Evolutionary conservation across 1,140 invertebrate species (phyloP).

Genomic region (Catajapyx aquilonaris): DNA sequence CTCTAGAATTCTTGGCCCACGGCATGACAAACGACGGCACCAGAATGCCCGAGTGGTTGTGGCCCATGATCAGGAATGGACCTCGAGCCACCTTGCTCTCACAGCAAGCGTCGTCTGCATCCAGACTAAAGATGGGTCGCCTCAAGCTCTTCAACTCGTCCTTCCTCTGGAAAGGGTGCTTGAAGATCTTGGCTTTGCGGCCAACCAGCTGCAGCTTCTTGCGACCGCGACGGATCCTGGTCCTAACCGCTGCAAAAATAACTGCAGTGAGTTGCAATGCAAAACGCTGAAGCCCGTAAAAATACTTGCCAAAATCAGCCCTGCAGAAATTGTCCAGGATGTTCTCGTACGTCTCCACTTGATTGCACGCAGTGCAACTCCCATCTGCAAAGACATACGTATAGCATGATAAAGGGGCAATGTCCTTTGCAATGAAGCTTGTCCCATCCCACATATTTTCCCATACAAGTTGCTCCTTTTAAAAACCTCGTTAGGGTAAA

Average conservation of each 20-base stretch:
- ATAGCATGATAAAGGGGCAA: no score
- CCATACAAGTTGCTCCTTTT: no score
- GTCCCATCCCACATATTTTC: no score
- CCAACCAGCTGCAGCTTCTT: conserved; percentile 17
- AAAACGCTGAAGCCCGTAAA: not conserved
- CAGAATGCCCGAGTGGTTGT: conserved; percentile 14
- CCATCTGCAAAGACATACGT: no score
- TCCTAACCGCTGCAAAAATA: conserved; percentile 20
- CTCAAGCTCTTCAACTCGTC: conserved; percentile 16
- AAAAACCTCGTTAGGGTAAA: no score
- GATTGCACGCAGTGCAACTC: conserved; percentile 29
- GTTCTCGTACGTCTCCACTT: conserved; percentile 40
- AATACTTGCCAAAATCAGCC: conserved; percentile 32
- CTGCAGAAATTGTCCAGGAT: conserved; percentile 39
- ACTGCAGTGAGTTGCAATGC: no score
- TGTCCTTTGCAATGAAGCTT: no score
- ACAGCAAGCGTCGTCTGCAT: conserved; percentile 22
- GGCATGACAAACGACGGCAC: conserved; percentile 25
- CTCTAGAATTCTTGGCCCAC: conserved; percentile 22
- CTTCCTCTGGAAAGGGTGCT: conserved; percentile 15
- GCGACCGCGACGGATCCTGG: conserved; percentile 18
- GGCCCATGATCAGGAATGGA: conserved; percentile 28
- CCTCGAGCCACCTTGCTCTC: conserved; percentile 14
- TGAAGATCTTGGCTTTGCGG: conserved; percentile 21
- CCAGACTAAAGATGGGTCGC: conserved; percentile 18